Conservation (phyloP, 1,140 invertebrate genomes). For the Tetramorium parvispinum region DNA sequence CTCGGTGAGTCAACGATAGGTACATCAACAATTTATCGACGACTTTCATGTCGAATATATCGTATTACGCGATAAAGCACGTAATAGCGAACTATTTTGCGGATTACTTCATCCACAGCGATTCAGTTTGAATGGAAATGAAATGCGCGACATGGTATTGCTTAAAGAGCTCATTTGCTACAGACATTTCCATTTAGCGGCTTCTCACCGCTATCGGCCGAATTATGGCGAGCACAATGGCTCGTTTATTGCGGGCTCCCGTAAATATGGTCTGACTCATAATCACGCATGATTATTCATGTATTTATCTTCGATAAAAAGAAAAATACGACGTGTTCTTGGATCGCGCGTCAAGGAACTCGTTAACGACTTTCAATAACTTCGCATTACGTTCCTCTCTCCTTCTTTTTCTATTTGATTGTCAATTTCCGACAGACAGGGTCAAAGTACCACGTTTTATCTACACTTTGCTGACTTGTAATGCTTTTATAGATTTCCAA, state of each 20-base stretch:
- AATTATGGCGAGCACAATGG: not conserved
- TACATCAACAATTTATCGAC: not conserved
- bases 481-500: not conserved
- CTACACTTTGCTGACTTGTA: not conserved
- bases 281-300: slow-evolving; percentile 1
- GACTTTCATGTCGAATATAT: not conserved
- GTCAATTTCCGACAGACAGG: not conserved
- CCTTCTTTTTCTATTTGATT: not conserved
- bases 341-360: not conserved
- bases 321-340: not conserved
- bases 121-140: not conserved
- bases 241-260: not conserved
- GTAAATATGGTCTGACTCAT: not conserved
- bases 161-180: not conserved
- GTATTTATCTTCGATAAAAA: not conserved
- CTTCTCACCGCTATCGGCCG: not conserved
- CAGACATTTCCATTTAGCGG: not conserved
- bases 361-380: not conserved
- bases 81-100: not conserved
- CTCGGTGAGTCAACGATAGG: not conserved
- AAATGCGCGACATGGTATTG: not conserved
- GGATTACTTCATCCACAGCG: not conserved
- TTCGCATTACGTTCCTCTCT: not conserved
- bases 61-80: not conserved
- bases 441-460: not conserved